Percentiles rank a stretch among this genome's conserved stretches.
phyloP scores from a whole-genome alignment of 2,797 vertebrate species.

The Xiphorhynchus erythropygius region DNA sequence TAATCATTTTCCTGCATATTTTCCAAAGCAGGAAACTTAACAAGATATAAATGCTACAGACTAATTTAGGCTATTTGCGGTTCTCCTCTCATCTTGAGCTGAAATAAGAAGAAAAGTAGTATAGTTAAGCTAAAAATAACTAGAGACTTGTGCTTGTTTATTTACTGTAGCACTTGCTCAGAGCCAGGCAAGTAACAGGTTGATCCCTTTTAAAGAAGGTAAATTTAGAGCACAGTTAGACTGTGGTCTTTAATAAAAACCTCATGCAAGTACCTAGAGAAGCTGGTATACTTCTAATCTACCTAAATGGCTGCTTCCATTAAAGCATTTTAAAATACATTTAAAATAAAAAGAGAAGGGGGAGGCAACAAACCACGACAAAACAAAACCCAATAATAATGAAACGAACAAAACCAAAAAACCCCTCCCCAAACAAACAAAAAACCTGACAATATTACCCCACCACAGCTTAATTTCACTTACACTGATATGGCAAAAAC shows the following conservation, averaged over 20 bases:
- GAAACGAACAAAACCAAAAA: no score
- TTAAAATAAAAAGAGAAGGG: neutral
- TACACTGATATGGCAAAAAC: neutral
- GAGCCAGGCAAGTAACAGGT: slow-evolving; percentile 24
- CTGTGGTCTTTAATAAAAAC: neutral
- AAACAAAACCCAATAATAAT: neutral
- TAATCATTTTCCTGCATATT: slow-evolving; percentile 83
- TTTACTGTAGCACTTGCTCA: slow-evolving; percentile 22
- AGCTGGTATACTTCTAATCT: neutral
- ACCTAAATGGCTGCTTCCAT: neutral
- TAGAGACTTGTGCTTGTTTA: slow-evolving; percentile 40
- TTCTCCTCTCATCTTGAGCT: slow-evolving; percentile 73
- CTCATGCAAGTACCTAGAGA: neutral
- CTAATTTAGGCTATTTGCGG: slow-evolving; percentile 81
- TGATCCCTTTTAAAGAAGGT: neutral
- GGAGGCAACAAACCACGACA: accelerated
- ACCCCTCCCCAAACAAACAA: neutral
- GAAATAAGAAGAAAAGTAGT: slow-evolving; percentile 59
- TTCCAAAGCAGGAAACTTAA: slow-evolving; percentile 82
- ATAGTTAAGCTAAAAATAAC: slow-evolving; percentile 65
- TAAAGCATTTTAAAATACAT: neutral
- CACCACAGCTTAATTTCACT: neutral
- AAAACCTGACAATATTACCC: neutral
- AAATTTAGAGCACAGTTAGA: neutral
- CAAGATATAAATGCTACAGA: slow-evolving; percentile 80